These are phyloP conservation scores for Scaptomyza flava DNA, from an alignment of 2,888 invertebrate species.

Conservation along the genomic window DNA sequence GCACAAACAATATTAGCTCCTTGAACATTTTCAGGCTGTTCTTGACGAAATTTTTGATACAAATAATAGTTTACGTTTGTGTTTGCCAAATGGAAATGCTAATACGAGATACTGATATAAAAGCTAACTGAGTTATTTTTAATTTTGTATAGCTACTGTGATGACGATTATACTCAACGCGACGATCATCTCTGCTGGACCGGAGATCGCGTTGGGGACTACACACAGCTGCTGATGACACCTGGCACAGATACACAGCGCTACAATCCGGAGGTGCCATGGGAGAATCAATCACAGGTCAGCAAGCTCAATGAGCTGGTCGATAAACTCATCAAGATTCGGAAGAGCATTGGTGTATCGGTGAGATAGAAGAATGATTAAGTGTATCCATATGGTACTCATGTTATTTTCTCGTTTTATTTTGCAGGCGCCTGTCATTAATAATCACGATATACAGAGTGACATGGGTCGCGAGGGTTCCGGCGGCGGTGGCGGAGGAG, in stretches of 20 bases:
- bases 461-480: conserved; percentile 84
- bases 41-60: conserved; percentile 2
- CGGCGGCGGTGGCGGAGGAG: conserved; percentile 61
- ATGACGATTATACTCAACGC: conserved; percentile 82
- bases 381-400: background rate
- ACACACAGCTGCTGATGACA: conserved; percentile 82
- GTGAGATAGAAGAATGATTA: conserved; percentile 64
- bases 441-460: conserved; percentile 83
- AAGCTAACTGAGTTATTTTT: conserved; percentile 30
- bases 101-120: background rate
- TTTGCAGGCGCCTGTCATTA: conserved; percentile 76
- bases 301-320: conserved; percentile 82
- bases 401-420: fast-evolving
- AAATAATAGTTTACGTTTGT: conserved; percentile 5
- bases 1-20: conserved; percentile 57
- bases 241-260: conserved; percentile 82
- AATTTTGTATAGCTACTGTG: conserved; percentile 77
- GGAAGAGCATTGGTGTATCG: conserved; percentile 82
- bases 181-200: conserved; percentile 84
- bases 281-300: conserved; percentile 76
- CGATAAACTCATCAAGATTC: conserved; percentile 83
- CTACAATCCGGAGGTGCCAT: conserved; percentile 84
- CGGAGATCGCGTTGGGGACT: conserved; percentile 84
- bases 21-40: conserved; percentile 54
- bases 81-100: conserved; percentile 35